Percentiles rank a stretch among this genome's conserved stretches.
Evolutionary conservation across 2,888 invertebrate species (phyloP).

Genomic region (Phengaris arion): DNA sequence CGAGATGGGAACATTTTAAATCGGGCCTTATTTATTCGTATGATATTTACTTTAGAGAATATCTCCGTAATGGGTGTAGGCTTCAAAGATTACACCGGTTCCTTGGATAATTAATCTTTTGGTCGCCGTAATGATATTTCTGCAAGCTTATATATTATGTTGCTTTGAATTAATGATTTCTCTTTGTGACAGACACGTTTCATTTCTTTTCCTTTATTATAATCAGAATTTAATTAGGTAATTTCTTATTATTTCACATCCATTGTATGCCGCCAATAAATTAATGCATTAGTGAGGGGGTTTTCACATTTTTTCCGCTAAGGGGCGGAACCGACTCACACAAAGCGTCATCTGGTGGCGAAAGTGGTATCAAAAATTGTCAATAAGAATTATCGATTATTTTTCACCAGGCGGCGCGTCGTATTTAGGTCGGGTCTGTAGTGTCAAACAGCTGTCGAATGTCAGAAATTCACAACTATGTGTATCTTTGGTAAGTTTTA

Average conservation of each 20-base stretch:
- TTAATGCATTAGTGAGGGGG: too few relatives aligned
- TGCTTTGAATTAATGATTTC: slow-evolving; percentile 1
- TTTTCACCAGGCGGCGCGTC: too few relatives aligned
- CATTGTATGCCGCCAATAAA: too few relatives aligned
- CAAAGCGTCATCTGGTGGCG: too few relatives aligned
- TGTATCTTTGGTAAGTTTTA: too few relatives aligned
- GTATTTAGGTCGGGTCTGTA: too few relatives aligned
- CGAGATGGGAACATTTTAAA: slow-evolving; percentile 47
- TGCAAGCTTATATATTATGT: slow-evolving; percentile 50
- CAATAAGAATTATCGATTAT: too few relatives aligned
- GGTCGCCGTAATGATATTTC: slow-evolving; percentile 64
- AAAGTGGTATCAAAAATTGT: too few relatives aligned
- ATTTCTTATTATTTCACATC: not conserved
- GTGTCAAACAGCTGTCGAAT: too few relatives aligned
- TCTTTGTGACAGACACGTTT: not conserved
- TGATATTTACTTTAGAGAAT: slow-evolving; percentile 58
- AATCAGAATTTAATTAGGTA: not conserved
- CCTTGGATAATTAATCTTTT: slow-evolving; percentile 80
- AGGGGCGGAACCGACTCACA: too few relatives aligned
- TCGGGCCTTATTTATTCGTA: slow-evolving; percentile 49
- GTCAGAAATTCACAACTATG: too few relatives aligned
- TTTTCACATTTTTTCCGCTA: too few relatives aligned
- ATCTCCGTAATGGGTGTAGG: slow-evolving; percentile 60
- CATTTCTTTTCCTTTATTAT: not conserved
- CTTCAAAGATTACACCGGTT: slow-evolving; percentile 74